phyloP scores from a whole-genome alignment of 2,113 vertebrate genomes.

The Sigmodon hispidus region DNA sequence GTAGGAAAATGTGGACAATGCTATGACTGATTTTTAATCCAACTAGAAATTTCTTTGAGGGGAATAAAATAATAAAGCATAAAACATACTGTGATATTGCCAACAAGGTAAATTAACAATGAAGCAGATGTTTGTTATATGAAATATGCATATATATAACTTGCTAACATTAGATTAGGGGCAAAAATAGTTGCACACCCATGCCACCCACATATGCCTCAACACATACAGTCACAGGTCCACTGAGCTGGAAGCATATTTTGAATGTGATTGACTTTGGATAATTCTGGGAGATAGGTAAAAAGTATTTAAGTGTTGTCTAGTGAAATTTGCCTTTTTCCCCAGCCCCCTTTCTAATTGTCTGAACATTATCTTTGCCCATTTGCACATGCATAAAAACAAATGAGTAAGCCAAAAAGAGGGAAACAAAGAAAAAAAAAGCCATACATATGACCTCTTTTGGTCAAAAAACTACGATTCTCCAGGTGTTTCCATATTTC shows the following conservation, averaged over 20 bases:
- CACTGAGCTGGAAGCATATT: not conserved
- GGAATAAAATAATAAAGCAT: not conserved
- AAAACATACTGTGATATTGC: not conserved
- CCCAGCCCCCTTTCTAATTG: not conserved
- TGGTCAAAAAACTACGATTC: slow-evolving; percentile 35
- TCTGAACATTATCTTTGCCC: not conserved
- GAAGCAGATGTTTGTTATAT: not conserved
- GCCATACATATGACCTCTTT: slow-evolving; percentile 30
- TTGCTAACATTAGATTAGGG: not conserved
- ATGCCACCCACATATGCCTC: too few species aligned
- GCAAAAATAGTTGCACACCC: not conserved
- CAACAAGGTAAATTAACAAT: not conserved
- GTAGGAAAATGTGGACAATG: not conserved
- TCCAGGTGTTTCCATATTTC: slow-evolving; percentile 71
- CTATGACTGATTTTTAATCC: slow-evolving; percentile 2
- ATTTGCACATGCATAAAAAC: not conserved
- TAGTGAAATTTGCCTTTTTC: not conserved
- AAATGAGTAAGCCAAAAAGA: not conserved
- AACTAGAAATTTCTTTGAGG: not conserved
- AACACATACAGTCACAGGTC: not conserved
- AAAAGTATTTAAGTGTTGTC: not conserved
- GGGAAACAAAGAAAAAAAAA: not conserved
- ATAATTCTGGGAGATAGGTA: not conserved
- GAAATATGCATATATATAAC: not conserved
- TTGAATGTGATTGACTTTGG: not conserved